Evolutionary conservation across 2,113 vertebrate species (phyloP).

Genomic region (Anser cygnoides): DNA sequence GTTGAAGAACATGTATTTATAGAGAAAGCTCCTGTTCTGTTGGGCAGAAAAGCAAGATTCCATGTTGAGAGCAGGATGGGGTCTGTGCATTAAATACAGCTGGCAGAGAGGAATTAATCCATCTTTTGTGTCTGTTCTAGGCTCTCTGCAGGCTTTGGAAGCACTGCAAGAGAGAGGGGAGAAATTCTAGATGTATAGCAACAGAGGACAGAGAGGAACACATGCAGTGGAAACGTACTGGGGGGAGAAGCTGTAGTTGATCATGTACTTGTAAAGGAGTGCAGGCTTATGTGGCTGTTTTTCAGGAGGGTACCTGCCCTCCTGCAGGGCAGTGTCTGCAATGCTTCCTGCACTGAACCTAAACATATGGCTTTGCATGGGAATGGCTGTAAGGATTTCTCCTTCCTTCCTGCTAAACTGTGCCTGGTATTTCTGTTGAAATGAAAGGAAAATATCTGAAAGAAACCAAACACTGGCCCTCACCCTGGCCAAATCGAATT

Average conservation of each 20-base stretch:
- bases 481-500: not conserved
- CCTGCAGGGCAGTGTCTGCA: not conserved
- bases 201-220: not conserved
- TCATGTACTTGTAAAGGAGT: not conserved
- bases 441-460: conserved; percentile 5
- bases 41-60: not conserved
- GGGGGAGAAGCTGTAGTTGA: not conserved
- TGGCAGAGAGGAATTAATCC: not conserved
- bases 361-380: not conserved
- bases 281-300: not conserved
- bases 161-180: not conserved
- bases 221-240: not conserved
- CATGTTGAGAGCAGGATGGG: not conserved
- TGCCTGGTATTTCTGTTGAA: not conserved
- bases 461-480: not conserved
- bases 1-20: not conserved
- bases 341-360: not conserved
- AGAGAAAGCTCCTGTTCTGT: not conserved
- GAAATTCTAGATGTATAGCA: not conserved
- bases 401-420: not conserved
- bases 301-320: not conserved
- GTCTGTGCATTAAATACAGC: conserved; percentile 6
- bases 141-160: not conserved
- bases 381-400: not conserved
- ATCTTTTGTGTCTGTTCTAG: not conserved